A percentile compares a stretch with the other conserved stretches of the same genome.
phyloP scores from a whole-genome alignment of 2,888 invertebrate species.

The Anodontia alba region DNA sequence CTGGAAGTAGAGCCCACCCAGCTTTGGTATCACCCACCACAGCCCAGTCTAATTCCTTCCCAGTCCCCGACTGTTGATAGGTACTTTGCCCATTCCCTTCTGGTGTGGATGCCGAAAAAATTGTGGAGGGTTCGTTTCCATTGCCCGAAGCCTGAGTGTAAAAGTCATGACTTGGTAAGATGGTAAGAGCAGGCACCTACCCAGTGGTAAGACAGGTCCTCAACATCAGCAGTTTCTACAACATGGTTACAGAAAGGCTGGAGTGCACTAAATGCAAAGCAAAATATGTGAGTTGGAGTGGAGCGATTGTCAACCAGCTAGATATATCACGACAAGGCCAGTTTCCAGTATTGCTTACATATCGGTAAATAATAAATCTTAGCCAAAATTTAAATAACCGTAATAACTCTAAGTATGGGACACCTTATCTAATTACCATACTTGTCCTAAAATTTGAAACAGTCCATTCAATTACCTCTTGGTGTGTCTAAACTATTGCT shows the following conservation, averaged over 20 bases:
- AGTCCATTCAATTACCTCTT: too few relatives aligned
- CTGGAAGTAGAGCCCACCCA: constrained; percentile 29
- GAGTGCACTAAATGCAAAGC: constrained; percentile 38
- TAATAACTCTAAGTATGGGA: too few relatives aligned
- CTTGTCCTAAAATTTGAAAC: too few relatives aligned
- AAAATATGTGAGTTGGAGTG: constrained; percentile 39
- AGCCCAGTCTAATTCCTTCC: constrained; percentile 20
- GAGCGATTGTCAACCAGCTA: constrained; percentile 48
- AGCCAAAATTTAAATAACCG: too few relatives aligned
- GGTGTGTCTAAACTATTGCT: too few relatives aligned
- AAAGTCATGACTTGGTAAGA: constrained; percentile 35
- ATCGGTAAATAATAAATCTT: constrained; percentile 26
- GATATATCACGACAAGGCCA: constrained; percentile 46
- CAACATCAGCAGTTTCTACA: constrained; percentile 50
- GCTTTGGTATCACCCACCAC: constrained; percentile 53
- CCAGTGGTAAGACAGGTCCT: constrained; percentile 45
- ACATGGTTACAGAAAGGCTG: constrained; percentile 47
- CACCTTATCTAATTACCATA: too few relatives aligned
- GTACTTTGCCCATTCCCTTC: constrained; percentile 47
- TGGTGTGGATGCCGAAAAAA: constrained; percentile 51
- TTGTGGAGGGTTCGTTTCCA: constrained; percentile 33
- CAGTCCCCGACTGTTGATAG: constrained; percentile 31
- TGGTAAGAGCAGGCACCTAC: too few relatives aligned
- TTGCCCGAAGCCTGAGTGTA: constrained; percentile 27
- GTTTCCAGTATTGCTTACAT: constrained; percentile 58